Percentiles rank a stretch among this genome's conserved stretches.
These are phyloP conservation scores for Siderastrea radians DNA, from an alignment of 92 coral and sea anemone species.

Conservation along the genomic window DNA sequence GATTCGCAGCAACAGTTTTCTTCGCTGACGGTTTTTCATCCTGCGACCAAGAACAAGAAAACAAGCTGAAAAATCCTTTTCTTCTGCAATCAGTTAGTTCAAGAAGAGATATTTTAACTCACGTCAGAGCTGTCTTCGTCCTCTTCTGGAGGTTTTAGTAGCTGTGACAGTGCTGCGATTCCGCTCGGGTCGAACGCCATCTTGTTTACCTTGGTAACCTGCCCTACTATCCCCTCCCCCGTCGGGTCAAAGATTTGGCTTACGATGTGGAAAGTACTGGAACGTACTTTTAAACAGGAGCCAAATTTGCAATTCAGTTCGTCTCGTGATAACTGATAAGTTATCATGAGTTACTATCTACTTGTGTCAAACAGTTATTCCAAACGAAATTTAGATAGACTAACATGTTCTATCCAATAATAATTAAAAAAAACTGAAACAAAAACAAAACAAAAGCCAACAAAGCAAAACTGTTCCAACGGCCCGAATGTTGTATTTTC, in stretches of 20 bases:
- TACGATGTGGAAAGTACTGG: not conserved
- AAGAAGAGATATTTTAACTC: slow-evolving; percentile 6
- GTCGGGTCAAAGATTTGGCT: not conserved
- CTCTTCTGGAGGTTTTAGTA: slow-evolving; percentile 77
- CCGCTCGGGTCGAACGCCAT: slow-evolving; percentile 74
- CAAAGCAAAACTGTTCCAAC: too few species aligned
- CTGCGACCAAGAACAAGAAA: slow-evolving; percentile 22
- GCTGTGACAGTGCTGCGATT: slow-evolving; percentile 76
- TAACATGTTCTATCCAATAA: too few species aligned
- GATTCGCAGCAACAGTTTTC: slow-evolving; percentile 45
- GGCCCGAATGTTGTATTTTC: too few species aligned
- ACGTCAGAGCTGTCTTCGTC: slow-evolving; percentile 79
- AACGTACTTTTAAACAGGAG: not conserved
- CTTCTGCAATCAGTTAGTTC: not conserved
- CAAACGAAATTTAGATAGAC: too few species aligned
- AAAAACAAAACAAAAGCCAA: too few species aligned
- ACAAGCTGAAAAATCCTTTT: not conserved
- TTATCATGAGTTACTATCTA: too few species aligned
- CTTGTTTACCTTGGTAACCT: slow-evolving; percentile 63
- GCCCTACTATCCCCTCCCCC: slow-evolving; percentile 19
- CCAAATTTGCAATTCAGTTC: too few species aligned
- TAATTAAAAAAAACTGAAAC: too few species aligned
- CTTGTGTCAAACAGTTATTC: too few species aligned
- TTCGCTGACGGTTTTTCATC: slow-evolving; percentile 28
- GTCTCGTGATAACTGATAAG: too few species aligned